Evolutionary conservation across 1,140 invertebrate species (phyloP), one percentile per base, ranked within the genome.

Genomic region (Archegozetes longisetosus): DNA sequence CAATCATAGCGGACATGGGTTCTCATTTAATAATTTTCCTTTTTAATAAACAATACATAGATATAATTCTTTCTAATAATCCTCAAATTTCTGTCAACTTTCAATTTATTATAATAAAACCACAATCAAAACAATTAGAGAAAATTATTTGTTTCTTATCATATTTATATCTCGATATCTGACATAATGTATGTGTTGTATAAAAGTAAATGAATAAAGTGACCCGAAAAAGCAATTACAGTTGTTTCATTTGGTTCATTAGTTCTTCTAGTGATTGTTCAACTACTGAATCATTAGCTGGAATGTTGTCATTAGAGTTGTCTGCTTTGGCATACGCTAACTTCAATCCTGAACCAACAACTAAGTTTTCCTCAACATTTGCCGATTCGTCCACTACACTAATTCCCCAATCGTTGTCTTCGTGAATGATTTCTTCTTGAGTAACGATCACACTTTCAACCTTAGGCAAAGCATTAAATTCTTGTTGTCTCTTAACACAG

Each of bases 361-460:
- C 53, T 9, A 65, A 66, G 52, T 73, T 73, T 27, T 75, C 69
- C 27, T 70, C 64, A 1, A 70, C 68, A 63, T 75, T 74, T 56
- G 70, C 70, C 60, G 78, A 78, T 71, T 86, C 84, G 64, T 84
- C 82, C 0, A 86, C 77, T 46, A 87, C 66, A 58, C 75, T 78
- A 66, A 85, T 83, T 63, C 82, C 90, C 88, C 88, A 96, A 60
- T 90, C 83, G 74, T 97, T 96, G 51, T 88, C 85, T 67, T 88
- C 84, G 68, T 94, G 90, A 23, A 78, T 73, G 54, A 79, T 78
- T 59, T 78, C 77, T n/a, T 77, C 74, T 13, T 76, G 62, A 55
- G 74, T 72, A 46, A 79, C 78, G 20, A 75, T 73, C 1, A 77
- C 62, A 24, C 66, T 66, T 62, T 60, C 72, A 56, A 73, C 73